Conservation (phyloP, 1,140 invertebrate genomes). For the Drosophila busckii region DNA sequence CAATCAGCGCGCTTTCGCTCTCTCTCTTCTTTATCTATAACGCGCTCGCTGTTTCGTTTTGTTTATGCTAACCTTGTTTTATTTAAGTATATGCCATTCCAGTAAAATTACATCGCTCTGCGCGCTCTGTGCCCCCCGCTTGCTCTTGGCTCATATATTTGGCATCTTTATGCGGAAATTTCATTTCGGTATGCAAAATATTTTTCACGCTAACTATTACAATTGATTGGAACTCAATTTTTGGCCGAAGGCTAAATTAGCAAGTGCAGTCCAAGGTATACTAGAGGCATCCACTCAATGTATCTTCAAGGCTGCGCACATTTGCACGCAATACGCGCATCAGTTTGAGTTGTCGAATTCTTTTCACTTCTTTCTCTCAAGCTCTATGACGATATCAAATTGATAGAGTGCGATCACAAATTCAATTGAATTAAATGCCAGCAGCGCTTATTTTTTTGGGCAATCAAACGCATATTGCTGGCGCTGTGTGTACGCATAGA, state of each 20-base stretch:
- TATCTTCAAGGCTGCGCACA: constrained; percentile 40
- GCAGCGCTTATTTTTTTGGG: no score
- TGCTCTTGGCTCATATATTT: constrained; percentile 2
- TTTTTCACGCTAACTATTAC: constrained; percentile 11
- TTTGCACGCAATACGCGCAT: constrained; percentile 63
- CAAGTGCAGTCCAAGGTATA: not conserved
- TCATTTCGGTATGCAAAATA: constrained; percentile 32
- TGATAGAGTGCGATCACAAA: constrained; percentile 55
- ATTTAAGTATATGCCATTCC: constrained; percentile 14
- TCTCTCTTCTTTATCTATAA: no score
- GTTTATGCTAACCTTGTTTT: no score
- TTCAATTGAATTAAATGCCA: constrained; percentile 64
- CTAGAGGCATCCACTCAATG: constrained; percentile 22
- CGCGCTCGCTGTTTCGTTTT: no score
- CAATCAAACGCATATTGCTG: not conserved
- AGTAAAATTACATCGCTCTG: constrained; percentile 7
- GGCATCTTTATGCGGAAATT: constrained; percentile 37
- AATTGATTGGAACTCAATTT: constrained; percentile 17
- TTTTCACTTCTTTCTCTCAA: not conserved
- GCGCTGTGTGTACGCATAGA: no score
- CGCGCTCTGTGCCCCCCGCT: no score
- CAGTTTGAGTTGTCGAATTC: constrained; percentile 1
- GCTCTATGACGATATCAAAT: constrained; percentile 48
- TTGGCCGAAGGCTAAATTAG: not conserved
- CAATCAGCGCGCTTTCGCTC: no score